A percentile compares a stretch with the other conserved stretches of the same genome.
Conservation (phyloP, 2,888 invertebrate genomes). For the Thereva unica region DNA sequence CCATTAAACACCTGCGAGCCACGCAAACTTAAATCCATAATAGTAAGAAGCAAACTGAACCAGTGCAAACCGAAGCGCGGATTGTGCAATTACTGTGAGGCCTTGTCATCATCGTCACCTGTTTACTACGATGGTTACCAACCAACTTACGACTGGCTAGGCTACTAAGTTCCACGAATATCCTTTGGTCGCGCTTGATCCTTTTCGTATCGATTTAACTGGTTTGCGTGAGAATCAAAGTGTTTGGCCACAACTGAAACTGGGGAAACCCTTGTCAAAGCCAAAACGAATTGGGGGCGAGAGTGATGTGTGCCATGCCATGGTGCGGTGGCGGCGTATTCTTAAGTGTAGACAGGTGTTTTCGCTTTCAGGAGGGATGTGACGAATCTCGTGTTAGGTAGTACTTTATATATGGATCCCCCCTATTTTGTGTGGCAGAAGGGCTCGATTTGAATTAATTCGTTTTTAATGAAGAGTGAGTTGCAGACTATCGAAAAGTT, state of each 20-base stretch:
- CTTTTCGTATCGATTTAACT: conserved; percentile 9
- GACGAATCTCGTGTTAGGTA: too few relatives aligned
- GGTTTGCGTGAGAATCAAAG: background rate
- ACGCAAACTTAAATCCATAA: conserved; percentile 57
- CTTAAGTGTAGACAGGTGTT: too few relatives aligned
- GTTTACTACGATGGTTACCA: background rate
- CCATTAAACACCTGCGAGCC: conserved; percentile 54
- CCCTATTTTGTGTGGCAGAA: too few relatives aligned
- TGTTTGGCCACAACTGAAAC: conserved; percentile 26
- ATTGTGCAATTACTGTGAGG: background rate
- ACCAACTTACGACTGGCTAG: conserved; percentile 6
- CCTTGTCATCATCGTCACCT: background rate
- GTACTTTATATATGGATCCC: too few relatives aligned
- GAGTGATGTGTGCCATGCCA: background rate
- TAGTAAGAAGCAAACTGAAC: conserved; percentile 40
- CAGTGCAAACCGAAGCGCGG: background rate
- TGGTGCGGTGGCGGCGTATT: background rate
- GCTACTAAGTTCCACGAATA: conserved; percentile 15
- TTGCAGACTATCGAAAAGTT: too few relatives aligned
- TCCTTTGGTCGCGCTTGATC: background rate
- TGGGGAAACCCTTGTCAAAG: conserved; percentile 16
- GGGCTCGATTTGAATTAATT: too few relatives aligned
- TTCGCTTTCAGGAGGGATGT: too few relatives aligned
- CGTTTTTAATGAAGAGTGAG: too few relatives aligned
- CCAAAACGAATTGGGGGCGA: background rate